Percentiles rank a stretch among this genome's conserved stretches.
Evolutionary conservation across 1,140 invertebrate species (phyloP).

Genomic region (Megalopta genalis): DNA sequence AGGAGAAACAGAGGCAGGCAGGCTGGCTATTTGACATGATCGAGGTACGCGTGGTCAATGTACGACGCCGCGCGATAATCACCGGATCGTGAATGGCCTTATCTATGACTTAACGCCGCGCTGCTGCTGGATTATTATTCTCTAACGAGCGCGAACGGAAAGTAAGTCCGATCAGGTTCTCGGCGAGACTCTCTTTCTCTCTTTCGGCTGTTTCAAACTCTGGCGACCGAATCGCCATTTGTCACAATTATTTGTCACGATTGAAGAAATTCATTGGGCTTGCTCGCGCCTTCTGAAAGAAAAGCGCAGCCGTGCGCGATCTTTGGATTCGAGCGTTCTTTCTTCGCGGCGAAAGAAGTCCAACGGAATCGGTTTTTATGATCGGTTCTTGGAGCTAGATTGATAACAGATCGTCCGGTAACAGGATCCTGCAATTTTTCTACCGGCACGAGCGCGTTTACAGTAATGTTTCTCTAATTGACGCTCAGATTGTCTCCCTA

Average conservation of each 20-base stretch:
- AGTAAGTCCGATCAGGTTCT: not conserved
- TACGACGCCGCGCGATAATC: constrained; percentile 21
- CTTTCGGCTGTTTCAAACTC: not conserved
- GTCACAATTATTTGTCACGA: constrained; percentile 24
- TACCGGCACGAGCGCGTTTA: too few relatives aligned
- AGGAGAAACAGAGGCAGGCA: too few relatives aligned
- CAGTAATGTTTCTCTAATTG: too few relatives aligned
- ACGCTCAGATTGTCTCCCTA: too few relatives aligned
- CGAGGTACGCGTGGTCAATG: constrained; percentile 7
- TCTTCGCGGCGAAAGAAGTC: constrained; percentile 5
- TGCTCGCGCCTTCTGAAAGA: not conserved
- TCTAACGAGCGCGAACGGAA: constrained; percentile 21
- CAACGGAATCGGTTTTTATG: constrained; percentile 19
- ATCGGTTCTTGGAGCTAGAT: too few relatives aligned
- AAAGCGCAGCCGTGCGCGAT: not conserved
- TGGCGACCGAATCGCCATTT: constrained; percentile 5
- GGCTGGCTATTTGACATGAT: not conserved
- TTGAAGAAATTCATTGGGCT: constrained; percentile 26
- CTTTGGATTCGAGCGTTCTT: not conserved
- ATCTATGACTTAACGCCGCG: constrained; percentile 18
- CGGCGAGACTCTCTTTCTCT: not conserved
- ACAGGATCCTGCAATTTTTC: not conserved
- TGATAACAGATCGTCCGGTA: too few relatives aligned
- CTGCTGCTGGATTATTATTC: constrained; percentile 11
- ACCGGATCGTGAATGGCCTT: constrained; percentile 27